These are phyloP conservation scores for Tenualosa thibaudeaui DNA, from an alignment of 2,797 vertebrate genomes.

Conservation along the genomic window DNA sequence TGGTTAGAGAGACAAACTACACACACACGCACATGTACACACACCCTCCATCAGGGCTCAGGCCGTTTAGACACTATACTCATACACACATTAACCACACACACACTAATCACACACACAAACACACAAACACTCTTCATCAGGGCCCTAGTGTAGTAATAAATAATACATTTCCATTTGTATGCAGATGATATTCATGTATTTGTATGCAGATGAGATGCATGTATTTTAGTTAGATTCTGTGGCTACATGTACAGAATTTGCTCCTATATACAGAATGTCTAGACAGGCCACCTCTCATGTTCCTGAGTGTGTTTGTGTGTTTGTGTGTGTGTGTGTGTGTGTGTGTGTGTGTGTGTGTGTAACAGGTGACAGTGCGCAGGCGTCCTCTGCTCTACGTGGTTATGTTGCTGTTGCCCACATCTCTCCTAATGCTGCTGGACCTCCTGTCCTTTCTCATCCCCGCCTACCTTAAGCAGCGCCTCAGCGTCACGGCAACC, in stretches of 20 bases:
- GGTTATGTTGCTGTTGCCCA: conserved; percentile 43
- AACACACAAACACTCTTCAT: too few species aligned
- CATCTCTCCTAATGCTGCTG: conserved; percentile 40
- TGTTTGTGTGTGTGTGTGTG: conserved; percentile 7
- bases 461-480: conserved; percentile 42
- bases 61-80: too few species aligned
- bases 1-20: too few species aligned
- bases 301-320: background rate
- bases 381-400: conserved; percentile 37
- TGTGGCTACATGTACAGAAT: too few species aligned
- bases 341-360: conserved; percentile 17
- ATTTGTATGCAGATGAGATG: background rate
- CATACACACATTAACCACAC: too few species aligned
- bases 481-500: conserved; percentile 41
- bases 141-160: too few species aligned
- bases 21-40: too few species aligned
- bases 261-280: too few species aligned
- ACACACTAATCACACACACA: too few species aligned
- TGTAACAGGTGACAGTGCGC: conserved; percentile 36
- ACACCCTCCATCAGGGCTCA: too few species aligned
- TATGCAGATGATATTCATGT: background rate
- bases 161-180: too few species aligned
- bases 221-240: background rate
- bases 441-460: conserved; percentile 41
- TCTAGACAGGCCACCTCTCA: background rate